A percentile compares a stretch with the other conserved stretches of the same genome.
These are phyloP conservation scores for Gnathonemus echidnorhynchus DNA, from an alignment of 2,113 vertebrate species.

Conservation along the genomic window DNA sequence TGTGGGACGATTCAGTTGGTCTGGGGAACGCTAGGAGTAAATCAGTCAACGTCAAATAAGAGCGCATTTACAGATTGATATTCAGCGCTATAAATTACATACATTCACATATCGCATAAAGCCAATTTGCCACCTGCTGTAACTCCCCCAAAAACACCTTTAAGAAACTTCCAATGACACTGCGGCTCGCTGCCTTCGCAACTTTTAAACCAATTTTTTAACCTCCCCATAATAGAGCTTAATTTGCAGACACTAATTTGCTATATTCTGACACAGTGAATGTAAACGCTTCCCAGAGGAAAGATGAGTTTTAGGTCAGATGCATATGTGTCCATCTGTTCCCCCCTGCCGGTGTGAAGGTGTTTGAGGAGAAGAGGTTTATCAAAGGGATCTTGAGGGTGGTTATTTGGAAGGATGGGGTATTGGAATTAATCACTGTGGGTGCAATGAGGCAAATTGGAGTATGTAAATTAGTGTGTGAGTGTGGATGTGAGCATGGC, in stretches of 20 bases:
- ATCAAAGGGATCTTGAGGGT: constrained; percentile 17
- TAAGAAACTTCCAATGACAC: constrained; percentile 4
- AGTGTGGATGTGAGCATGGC: neutral
- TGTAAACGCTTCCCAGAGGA: constrained; percentile 45
- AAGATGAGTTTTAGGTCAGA: constrained; percentile 53
- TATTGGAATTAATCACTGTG: neutral
- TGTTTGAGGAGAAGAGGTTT: constrained; percentile 24
- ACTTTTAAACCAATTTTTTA: constrained; percentile 28
- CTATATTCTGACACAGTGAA: constrained; percentile 39
- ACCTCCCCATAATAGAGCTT: constrained; percentile 19
- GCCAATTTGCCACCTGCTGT: constrained; percentile 16
- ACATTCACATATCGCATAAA: constrained; percentile 2
- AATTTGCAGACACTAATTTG: constrained; percentile 29
- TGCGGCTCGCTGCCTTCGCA: constrained; percentile 8
- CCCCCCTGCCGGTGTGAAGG: constrained; percentile 41
- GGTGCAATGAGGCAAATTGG: neutral
- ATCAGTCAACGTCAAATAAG: constrained; percentile 8
- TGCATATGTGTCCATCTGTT: constrained; percentile 59
- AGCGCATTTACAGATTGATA: neutral
- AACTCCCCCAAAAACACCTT: neutral
- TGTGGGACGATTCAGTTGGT: neutral
- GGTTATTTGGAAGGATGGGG: neutral
- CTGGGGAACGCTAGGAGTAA: neutral
- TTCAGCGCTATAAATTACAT: constrained; percentile 2
- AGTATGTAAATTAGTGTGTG: neutral